Evolutionary conservation across 2,113 vertebrate genomes (phyloP), one percentile per base, ranked within the genome.

Genomic region (Hemiscyllium ocellatum): DNA sequence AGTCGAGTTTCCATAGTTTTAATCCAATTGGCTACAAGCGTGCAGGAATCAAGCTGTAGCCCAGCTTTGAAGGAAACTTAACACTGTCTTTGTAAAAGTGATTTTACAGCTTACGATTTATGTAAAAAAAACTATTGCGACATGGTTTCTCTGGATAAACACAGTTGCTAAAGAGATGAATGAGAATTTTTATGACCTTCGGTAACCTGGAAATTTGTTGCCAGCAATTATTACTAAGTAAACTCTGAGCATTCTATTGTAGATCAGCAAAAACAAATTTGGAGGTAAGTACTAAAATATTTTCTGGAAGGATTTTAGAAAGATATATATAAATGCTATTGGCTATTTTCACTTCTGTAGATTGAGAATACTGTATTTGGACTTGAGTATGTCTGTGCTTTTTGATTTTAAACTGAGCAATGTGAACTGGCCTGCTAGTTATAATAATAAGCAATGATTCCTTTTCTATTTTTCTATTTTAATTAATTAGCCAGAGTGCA

Each of bases 41-140:
- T 89, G 52, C 65, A 95, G 52, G 20, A 56, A 56, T 66, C 94
- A 80, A 95, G 90, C 95, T 83, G 65, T 66, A 85, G 66, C 95
- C 61, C 65, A 56, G n/a, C 95, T 95, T 61, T 61, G 70, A 90
- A 96, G 85, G 76, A 61, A 96, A 90, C 72, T 72, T 96, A 95
- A 96, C 96, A 86, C 69, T 2, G 86, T 96, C 85, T 70, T 95
- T 95, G 85, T 90, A 12, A 19, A 78, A 56, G 96, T 95, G 72
- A 96, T 95, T 96, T 91, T 96, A 85, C 65, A 95, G 85, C 52
- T 61, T 24, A 29, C 22, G 47, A 26, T 87, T 83, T 19, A 83
- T 83, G 37, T 83, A 83, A 42, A 42, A 61, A 89, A 86, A 89
- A 89, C 22, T 29, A 56, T 12, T 65, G 56, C 17, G 3, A 50